Base-by-base conservation (phyloP, 2,888 invertebrate genomes). In the Erebia epiphron region DNA sequence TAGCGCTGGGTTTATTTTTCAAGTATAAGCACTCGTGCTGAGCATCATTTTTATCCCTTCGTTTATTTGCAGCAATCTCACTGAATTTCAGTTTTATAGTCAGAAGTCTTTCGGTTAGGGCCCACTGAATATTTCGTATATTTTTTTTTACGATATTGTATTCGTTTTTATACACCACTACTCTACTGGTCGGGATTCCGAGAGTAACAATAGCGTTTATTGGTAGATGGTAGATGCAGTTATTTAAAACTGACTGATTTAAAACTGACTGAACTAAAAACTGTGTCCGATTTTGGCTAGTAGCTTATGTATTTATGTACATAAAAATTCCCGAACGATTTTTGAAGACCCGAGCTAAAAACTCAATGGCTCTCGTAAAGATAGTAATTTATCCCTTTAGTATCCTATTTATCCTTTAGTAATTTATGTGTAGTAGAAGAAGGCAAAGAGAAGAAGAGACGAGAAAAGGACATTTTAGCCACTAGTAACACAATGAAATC, bases 1-100 rank as follows among this genome's bases (percentile, higher is more conserved):
- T 56, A 67, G 56, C 66, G 66, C 18, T 43, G 66, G 61, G 65
- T 70, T 68, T 73, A 68, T 70, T 70, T 70, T 60, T 61, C 67
- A 56, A 73, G 41, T 67, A n/a, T n/a, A 54, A 60, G 46, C 67
- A 60, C 49, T 50, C 35, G 58, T 10, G 54, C 58, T 54, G 54
- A 66, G 54, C 41, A 52, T 67, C 63, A 70, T 70, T 67, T 65
- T 63, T 14, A 58, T 68, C 52, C 26, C 54, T 65, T 62, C 49
- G 58, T 50, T 16, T 60, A 35, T 35, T 49, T 67, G 66, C 43
- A 49, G 60, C 50, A 14, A 58, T 67, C 16, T 61, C 61, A 61
- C n/a, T 43, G 61, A 61, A 61, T 61, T 50, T 63, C 16, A 50
- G 50, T 63, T 63, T 26, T 63, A 63, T 26, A 26, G n/a, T 26